Percentiles rank a stretch among this genome's conserved stretches.
phyloP scores from a whole-genome alignment of 2,797 vertebrate genomes.

The Typhlichthys subterraneus region DNA sequence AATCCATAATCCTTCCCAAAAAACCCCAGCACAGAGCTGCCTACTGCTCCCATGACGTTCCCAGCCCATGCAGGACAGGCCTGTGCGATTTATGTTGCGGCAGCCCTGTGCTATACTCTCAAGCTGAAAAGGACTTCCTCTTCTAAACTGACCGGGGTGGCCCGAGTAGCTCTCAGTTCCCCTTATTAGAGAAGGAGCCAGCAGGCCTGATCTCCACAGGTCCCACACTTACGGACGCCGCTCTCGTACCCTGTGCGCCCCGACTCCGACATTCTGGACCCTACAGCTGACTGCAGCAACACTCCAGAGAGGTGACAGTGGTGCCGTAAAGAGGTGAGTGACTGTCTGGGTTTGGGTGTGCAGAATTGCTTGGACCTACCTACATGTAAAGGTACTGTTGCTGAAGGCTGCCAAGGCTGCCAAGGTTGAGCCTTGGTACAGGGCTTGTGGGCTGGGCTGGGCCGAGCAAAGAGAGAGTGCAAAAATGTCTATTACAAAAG shows the following conservation, averaged over 20 bases:
- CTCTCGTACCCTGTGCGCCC: constrained; percentile 39
- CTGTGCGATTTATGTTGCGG: constrained; percentile 71
- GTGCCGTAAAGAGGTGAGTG: constrained; percentile 74
- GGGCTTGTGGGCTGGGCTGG: constrained; percentile 33
- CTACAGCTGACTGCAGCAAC: constrained; percentile 33
- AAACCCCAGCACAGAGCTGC: constrained; percentile 76
- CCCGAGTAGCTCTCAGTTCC: constrained; percentile 62
- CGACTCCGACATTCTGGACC: constrained; percentile 56
- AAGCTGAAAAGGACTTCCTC: constrained; percentile 75
- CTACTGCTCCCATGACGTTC: constrained; percentile 80
- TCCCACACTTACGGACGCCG: constrained; percentile 43
- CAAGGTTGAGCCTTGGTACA: constrained; percentile 3
- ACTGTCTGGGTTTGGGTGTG: constrained; percentile 35
- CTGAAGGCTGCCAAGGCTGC: constrained; percentile 5
- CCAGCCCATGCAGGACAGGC: constrained; percentile 75
- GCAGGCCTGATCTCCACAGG: no score
- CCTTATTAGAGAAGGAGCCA: neutral
- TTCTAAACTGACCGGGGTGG: constrained; percentile 68
- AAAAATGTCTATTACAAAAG: constrained; percentile 22
- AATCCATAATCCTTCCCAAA: constrained; percentile 85
- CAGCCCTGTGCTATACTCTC: constrained; percentile 72
- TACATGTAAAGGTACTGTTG: constrained; percentile 9
- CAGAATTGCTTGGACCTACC: constrained; percentile 18
- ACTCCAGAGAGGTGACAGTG: constrained; percentile 48
- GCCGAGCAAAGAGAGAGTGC: constrained; percentile 2